Conservation (phyloP, 2,113 vertebrate genomes). For the Silurus meridionalis region DNA sequence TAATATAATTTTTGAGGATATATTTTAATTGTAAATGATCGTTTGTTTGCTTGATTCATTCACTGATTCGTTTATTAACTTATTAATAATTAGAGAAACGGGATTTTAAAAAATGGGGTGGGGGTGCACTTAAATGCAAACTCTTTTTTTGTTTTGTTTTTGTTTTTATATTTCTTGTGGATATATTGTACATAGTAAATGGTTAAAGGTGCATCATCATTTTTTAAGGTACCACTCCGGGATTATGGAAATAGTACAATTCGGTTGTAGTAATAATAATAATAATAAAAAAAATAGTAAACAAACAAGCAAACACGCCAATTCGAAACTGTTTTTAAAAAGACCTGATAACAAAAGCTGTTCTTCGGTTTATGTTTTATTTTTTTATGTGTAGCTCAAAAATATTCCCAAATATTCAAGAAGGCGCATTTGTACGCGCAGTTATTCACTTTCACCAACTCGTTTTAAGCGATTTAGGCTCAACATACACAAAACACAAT, state of each 20-base stretch:
- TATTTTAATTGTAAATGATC: too few species aligned
- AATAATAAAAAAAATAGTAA: not conserved
- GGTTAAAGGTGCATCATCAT: too few species aligned
- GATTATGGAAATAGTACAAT: not conserved
- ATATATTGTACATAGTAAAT: too few species aligned
- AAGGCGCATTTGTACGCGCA: not conserved
- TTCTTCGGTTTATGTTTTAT: not conserved
- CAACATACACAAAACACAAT: not conserved
- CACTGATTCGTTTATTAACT: not conserved
- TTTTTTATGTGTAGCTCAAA: too few species aligned
- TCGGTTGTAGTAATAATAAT: not conserved
- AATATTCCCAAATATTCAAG: too few species aligned
- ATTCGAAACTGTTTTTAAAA: not conserved
- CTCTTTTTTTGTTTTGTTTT: too few species aligned
- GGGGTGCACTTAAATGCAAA: too few species aligned
- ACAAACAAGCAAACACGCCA: not conserved
- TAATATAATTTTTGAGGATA: too few species aligned
- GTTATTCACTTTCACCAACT: not conserved
- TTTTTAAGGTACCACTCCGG: not conserved
- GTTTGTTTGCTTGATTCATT: not conserved
- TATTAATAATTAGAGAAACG: not conserved
- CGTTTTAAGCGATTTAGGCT: not conserved
- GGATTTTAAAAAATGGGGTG: too few species aligned
- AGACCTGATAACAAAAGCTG: not conserved
- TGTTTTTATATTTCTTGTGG: too few species aligned